phyloP scores from a whole-genome alignment of 2,113 vertebrate genomes.

The Alouatta palliata region DNA sequence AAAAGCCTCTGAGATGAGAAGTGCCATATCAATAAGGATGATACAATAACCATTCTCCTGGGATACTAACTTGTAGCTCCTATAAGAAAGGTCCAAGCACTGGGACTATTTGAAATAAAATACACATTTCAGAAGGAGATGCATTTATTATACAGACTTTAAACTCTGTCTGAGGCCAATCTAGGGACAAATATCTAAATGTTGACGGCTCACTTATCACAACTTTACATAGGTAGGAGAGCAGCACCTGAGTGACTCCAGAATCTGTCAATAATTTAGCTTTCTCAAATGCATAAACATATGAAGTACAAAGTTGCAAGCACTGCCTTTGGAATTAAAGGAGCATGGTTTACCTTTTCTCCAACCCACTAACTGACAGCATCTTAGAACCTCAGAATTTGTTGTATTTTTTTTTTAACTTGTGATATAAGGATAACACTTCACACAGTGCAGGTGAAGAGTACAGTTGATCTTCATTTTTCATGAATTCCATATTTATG shows the following conservation, averaged over 20 bases:
- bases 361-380: neutral
- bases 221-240: neutral
- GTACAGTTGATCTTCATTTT: neutral
- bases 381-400: neutral
- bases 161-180: neutral
- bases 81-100: neutral
- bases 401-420: neutral
- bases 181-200: neutral
- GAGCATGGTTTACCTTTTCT: neutral
- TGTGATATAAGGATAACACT: neutral
- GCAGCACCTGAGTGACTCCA: neutral
- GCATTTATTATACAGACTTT: neutral
- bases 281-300: neutral
- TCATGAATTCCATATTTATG: neutral
- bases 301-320: neutral
- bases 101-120: neutral
- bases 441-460: neutral
- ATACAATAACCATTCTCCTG: neutral
- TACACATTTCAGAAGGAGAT: neutral
- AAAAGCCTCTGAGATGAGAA: neutral
- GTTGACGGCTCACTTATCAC: neutral
- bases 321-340: neutral
- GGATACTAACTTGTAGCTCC: neutral
- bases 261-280: neutral
- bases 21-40: neutral